Evolutionary conservation across 2,113 vertebrate species (phyloP).

Genomic region (Tinamus guttatus): DNA sequence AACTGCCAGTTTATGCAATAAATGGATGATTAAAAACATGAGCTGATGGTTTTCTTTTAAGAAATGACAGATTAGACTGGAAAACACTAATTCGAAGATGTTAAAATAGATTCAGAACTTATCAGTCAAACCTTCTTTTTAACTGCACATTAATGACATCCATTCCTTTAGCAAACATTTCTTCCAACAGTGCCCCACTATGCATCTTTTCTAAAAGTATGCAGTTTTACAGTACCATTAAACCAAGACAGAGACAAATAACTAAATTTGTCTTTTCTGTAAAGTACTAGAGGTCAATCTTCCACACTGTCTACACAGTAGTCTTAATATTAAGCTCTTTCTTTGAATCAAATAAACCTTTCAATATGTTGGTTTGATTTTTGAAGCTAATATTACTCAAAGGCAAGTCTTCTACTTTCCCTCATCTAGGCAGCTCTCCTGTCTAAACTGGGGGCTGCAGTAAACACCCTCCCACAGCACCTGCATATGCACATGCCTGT

Average conservation of each 20-base stretch:
- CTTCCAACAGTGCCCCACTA: not conserved
- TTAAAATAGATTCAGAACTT: not conserved
- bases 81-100: not conserved
- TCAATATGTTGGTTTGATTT: not conserved
- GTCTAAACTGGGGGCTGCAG: not conserved
- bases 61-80: not conserved
- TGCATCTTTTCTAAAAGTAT: not conserved
- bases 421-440: not conserved
- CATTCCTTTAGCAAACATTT: not conserved
- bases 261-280: not conserved
- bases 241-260: not conserved
- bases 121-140: not conserved
- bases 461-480: not conserved
- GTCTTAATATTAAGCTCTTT: not conserved
- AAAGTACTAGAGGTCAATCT: not conserved
- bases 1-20: not conserved
- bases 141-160: not conserved
- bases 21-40: conserved; percentile 8
- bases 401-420: not conserved
- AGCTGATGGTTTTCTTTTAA: not conserved
- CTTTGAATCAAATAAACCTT: not conserved
- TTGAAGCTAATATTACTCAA: not conserved
- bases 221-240: not conserved
- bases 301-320: not conserved
- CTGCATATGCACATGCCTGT: too few species aligned